Percentiles rank a stretch among this genome's conserved stretches.
phyloP scores from a whole-genome alignment of 2,113 vertebrate species.

The Camelus bactrianus region DNA sequence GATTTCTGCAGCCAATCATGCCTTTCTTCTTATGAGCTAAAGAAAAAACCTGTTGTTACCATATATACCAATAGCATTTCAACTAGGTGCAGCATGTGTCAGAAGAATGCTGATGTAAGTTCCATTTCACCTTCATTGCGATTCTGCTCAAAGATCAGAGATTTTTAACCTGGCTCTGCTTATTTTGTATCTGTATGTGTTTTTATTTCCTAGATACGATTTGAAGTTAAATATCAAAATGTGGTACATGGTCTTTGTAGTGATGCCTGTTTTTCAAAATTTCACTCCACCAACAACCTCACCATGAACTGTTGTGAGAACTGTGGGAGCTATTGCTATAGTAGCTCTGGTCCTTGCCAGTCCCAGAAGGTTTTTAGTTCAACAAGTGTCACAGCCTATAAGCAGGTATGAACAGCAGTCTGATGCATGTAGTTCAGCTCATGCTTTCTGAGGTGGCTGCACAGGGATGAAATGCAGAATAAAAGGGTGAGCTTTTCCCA shows the following conservation, averaged over 20 bases:
- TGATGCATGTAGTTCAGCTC: background rate
- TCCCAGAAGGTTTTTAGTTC: slow-evolving; percentile 93
- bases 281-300: slow-evolving; percentile 93
- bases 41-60: slow-evolving; percentile 88
- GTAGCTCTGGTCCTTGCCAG: slow-evolving; percentile 88
- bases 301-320: slow-evolving; percentile 94
- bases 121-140: slow-evolving; percentile 12
- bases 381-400: slow-evolving; percentile 90
- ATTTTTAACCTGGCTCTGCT: background rate
- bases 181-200: slow-evolving; percentile 48
- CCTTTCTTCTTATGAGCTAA: slow-evolving; percentile 91
- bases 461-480: background rate
- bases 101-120: slow-evolving; percentile 92
- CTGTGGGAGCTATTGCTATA: slow-evolving; percentile 93
- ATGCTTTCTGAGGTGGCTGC: background rate
- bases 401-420: slow-evolving; percentile 88
- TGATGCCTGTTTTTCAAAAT: slow-evolving; percentile 94
- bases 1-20: slow-evolving; percentile 97
- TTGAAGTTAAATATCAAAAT: slow-evolving; percentile 95
- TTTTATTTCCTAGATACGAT: slow-evolving; percentile 89
- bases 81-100: slow-evolving; percentile 95
- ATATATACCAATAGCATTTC: slow-evolving; percentile 87
- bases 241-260: slow-evolving; percentile 94
- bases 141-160: slow-evolving; percentile 19
- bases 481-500: background rate